Percentiles rank a stretch among this genome's conserved stretches.
These are phyloP conservation scores for Leptatherina wallacei DNA, from an alignment of 2,797 vertebrate species.

Conservation along the genomic window DNA sequence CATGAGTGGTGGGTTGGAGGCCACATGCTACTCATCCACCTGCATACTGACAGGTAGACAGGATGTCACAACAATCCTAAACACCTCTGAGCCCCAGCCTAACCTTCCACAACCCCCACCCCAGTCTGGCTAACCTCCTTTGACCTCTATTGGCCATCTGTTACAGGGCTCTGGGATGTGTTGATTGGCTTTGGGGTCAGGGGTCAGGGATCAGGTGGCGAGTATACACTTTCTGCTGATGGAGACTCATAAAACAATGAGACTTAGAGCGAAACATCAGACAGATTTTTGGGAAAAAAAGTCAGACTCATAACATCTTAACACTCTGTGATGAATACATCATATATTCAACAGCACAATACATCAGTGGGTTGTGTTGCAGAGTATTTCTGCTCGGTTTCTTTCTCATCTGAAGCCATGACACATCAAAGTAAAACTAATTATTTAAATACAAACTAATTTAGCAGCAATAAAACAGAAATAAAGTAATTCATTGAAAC, in stretches of 20 bases:
- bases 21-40: conserved; percentile 76
- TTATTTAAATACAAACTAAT: too few species aligned
- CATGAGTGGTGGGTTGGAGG: conserved; percentile 25
- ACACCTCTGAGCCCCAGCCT: conserved; percentile 67
- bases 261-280: background rate
- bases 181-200: conserved; percentile 53
- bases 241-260: conserved; percentile 8
- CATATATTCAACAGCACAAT: background rate
- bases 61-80: conserved; percentile 78
- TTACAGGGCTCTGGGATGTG: conserved; percentile 60
- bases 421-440: too few species aligned
- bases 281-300: background rate
- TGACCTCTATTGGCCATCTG: conserved; percentile 80
- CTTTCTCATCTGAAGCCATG: conserved; percentile 15
- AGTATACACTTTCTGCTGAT: conserved; percentile 13
- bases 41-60: conserved; percentile 73
- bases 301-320: too few species aligned
- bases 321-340: background rate
- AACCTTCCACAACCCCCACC: conserved; percentile 70
- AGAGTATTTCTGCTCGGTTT: background rate
- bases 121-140: conserved; percentile 52
- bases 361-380: background rate
- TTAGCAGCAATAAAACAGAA: conserved; percentile 14
- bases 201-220: conserved; percentile 2
- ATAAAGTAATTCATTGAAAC: background rate